A percentile compares a stretch with the other conserved stretches of the same genome.
Conservation (phyloP, 1,140 invertebrate species). For the Stegodyphus mimosarum region DNA sequence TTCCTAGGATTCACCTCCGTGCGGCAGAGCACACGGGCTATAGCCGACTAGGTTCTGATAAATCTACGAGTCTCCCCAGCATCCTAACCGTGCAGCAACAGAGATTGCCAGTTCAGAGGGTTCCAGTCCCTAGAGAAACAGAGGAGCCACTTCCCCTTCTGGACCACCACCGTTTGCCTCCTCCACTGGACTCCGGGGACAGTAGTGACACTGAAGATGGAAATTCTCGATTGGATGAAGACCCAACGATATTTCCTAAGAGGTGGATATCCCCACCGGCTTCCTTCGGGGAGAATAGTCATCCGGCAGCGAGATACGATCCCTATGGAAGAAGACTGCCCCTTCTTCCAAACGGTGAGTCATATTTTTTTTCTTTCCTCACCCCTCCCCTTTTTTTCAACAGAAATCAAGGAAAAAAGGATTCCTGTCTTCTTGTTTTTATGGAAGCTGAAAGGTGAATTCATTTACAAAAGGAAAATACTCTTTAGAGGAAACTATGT, state of each 20-base stretch:
- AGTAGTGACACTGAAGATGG: slow-evolving; percentile 33
- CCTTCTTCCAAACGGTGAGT: slow-evolving; percentile 48
- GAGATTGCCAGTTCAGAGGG: neutral
- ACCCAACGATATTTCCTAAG: slow-evolving; percentile 23
- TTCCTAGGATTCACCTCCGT: slow-evolving; percentile 33
- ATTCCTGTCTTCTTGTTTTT: no score
- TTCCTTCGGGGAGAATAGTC: slow-evolving; percentile 48
- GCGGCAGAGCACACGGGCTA: slow-evolving; percentile 41
- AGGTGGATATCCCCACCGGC: slow-evolving; percentile 56
- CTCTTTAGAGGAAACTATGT: no score
- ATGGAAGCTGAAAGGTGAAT: no score
- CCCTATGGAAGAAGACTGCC: slow-evolving; percentile 57
- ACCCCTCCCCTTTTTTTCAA: no score
- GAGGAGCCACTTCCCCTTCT: slow-evolving; percentile 12
- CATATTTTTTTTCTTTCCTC: neutral
- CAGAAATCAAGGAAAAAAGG: no score
- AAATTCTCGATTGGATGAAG: slow-evolving; percentile 9
- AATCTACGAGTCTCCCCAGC: slow-evolving; percentile 50
- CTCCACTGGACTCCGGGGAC: slow-evolving; percentile 22
- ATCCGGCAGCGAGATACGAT: slow-evolving; percentile 52
- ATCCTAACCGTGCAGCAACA: slow-evolving; percentile 34
- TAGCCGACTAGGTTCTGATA: slow-evolving; percentile 25
- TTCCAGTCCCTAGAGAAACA: neutral
- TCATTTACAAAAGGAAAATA: no score
- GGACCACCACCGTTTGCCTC: slow-evolving; percentile 40